Conservation (phyloP, 2,113 vertebrate species). For the Leptosomus discolor region DNA sequence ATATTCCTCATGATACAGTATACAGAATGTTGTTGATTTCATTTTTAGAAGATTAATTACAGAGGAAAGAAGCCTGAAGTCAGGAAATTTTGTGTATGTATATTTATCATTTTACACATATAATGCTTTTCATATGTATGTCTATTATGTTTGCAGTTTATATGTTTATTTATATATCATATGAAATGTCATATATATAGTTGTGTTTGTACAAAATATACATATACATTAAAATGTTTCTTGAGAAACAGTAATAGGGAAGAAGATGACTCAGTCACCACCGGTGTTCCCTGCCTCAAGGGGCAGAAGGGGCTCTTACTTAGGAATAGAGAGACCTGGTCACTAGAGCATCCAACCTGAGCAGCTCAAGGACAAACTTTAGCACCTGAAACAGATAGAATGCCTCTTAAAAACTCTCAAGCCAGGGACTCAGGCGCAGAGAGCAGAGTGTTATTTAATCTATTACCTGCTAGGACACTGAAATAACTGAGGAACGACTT, state of each 20-base stretch:
- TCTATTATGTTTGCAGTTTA: background rate
- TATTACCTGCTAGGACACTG: background rate
- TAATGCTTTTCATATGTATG: background rate
- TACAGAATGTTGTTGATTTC: background rate
- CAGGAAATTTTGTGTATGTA: background rate
- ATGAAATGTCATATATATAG: background rate
- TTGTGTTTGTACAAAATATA: background rate
- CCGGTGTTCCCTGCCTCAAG: background rate
- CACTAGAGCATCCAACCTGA: background rate
- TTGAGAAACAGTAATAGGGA: background rate
- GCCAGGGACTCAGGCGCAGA: background rate
- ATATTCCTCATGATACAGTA: background rate
- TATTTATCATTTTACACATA: background rate
- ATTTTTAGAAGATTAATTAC: background rate
- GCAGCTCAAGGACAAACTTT: background rate
- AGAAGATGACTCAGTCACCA: background rate
- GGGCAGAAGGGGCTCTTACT: no score
- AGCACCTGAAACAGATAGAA: background rate
- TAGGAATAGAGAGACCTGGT: background rate
- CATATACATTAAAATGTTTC: background rate
- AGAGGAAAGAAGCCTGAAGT: background rate
- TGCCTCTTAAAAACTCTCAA: background rate
- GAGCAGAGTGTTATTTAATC: background rate
- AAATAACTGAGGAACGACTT: background rate
- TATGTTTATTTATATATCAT: background rate